Evolutionary conservation across 92 coral and sea anemone genomes (phyloP).

Genomic region (Chrysogorgia sp.): DNA sequence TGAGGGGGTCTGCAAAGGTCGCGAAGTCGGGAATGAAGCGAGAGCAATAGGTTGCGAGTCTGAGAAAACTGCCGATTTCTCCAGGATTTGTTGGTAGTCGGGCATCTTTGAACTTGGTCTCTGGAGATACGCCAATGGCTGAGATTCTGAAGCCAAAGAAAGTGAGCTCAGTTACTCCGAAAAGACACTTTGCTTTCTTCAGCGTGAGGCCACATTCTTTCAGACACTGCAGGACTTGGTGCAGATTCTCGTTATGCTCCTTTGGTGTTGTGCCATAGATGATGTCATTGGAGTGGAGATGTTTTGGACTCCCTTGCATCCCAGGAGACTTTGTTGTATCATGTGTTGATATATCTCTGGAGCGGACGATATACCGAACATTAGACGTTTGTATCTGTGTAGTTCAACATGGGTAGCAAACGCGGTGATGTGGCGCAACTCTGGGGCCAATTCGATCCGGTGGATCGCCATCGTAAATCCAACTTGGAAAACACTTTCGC

Average conservation of each 20-base stretch:
- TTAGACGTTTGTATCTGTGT: conserved; percentile 31
- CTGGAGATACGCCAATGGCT: conserved; percentile 35
- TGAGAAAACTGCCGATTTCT: conserved; percentile 55
- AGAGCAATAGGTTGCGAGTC: conserved; percentile 49
- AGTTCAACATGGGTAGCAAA: conserved; percentile 43
- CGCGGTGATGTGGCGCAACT: conserved; percentile 33
- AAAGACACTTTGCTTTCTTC: conserved; percentile 37
- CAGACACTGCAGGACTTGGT: conserved; percentile 15
- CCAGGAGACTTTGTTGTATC: conserved; percentile 41
- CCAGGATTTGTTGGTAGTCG: conserved; percentile 19
- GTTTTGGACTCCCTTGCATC: conserved; percentile 40
- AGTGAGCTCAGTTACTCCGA: conserved; percentile 9
- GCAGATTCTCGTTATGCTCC: conserved; percentile 43
- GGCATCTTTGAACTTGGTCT: conserved; percentile 24
- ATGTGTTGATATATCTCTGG: conserved; percentile 33
- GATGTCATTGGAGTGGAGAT: conserved; percentile 53
- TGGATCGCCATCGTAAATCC: conserved; percentile 54
- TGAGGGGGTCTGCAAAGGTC: conserved; percentile 28
- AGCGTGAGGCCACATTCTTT: conserved; percentile 40
- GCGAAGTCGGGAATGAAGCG: conserved; percentile 43
- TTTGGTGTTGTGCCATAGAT: conserved; percentile 19
- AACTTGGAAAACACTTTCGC: conserved; percentile 42
- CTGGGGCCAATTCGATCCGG: conserved; percentile 40
- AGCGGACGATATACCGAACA: conserved; percentile 39
- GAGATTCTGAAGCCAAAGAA: conserved; percentile 43